phyloP scores from a whole-genome alignment of 2,113 vertebrate species.

The Planiliza haematocheilus region DNA sequence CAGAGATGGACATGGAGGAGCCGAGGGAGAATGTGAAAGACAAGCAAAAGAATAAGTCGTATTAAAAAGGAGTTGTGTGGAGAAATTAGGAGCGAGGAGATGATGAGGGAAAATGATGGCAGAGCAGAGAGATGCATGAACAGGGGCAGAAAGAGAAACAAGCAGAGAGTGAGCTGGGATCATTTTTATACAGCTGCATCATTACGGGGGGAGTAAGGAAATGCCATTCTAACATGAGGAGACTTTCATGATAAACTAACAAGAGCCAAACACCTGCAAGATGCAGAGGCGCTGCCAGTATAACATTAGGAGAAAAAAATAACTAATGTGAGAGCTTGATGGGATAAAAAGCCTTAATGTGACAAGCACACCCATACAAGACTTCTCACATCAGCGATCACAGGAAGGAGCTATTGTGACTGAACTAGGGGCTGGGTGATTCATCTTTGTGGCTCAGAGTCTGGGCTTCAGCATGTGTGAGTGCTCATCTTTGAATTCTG shows the following conservation, averaged over 20 bases:
- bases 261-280: constrained; percentile 54
- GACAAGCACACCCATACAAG: constrained; percentile 51
- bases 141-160: constrained; percentile 72
- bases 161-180: constrained; percentile 79
- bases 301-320: constrained; percentile 41
- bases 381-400: constrained; percentile 43
- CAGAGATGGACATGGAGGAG: constrained; percentile 69
- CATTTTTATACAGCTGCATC: constrained; percentile 75
- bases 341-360: constrained; percentile 59
- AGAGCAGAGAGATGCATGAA: constrained; percentile 70
- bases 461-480: constrained; percentile 43
- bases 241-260: constrained; percentile 50
- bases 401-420: constrained; percentile 18
- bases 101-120: constrained; percentile 47
- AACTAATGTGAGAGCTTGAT: constrained; percentile 62
- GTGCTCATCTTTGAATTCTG: constrained; percentile 58
- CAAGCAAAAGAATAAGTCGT: constrained; percentile 72
- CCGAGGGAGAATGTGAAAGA: constrained; percentile 66
- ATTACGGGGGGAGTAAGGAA: constrained; percentile 65
- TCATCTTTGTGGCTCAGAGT: constrained; percentile 37
- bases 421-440: constrained; percentile 29
- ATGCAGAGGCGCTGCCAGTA: constrained; percentile 7
- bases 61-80: constrained; percentile 56
- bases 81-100: constrained; percentile 54
- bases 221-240: constrained; percentile 47